phyloP scores from a whole-genome alignment of 2,797 vertebrate species.

The Lepilemur ruficaudatus region DNA sequence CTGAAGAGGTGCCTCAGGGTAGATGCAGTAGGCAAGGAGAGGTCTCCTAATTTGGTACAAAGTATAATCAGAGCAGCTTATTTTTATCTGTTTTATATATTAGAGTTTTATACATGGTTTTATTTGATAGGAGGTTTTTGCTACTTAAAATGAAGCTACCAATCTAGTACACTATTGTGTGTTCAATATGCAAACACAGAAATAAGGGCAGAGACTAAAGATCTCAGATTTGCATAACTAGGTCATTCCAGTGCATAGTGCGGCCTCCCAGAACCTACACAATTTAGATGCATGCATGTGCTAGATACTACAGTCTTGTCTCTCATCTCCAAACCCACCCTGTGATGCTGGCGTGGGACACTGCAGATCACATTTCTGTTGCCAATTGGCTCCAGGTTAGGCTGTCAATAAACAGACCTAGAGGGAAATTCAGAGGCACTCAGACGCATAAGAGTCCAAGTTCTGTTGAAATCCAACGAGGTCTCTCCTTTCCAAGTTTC shows the following conservation, averaged over 20 bases:
- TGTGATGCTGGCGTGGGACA: too few relatives aligned
- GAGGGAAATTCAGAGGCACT: not conserved
- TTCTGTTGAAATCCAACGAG: not conserved
- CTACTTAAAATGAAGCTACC: not conserved
- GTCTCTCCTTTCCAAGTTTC: not conserved
- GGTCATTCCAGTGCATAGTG: fast-evolving
- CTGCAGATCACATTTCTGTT: not conserved
- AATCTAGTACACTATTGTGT: not conserved
- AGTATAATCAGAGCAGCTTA: not conserved
- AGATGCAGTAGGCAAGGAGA: not conserved
- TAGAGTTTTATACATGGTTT: not conserved
- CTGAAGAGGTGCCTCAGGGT: not conserved
- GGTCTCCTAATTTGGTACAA: not conserved
- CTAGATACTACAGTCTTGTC: fast-evolving
- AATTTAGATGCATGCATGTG: fast-evolving
- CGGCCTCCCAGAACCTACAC: not conserved
- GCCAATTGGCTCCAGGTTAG: not conserved
- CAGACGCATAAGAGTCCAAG: not conserved
- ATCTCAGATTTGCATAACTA: not conserved
- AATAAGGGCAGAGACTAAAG: not conserved
- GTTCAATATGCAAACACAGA: not conserved
- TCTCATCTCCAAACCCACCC: not conserved
- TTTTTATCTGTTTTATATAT: not conserved
- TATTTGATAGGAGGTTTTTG: not conserved
- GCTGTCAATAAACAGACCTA: not conserved